phyloP scores from a whole-genome alignment of 2,113 vertebrate species.

The Craseonycteris thonglongyai region DNA sequence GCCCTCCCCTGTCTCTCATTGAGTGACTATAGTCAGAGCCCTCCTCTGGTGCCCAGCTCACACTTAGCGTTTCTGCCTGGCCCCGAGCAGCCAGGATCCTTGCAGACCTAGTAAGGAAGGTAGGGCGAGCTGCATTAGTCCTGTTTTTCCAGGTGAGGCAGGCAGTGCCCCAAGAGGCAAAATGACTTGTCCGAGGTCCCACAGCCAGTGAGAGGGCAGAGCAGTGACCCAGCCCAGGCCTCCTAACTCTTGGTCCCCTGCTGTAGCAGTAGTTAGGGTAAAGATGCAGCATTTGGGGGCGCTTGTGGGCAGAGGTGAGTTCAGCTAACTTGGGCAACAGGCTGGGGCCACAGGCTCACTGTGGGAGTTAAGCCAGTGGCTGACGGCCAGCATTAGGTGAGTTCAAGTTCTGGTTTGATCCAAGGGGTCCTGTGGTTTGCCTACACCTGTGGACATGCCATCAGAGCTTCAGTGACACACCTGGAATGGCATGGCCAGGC shows the following conservation, averaged over 20 bases:
- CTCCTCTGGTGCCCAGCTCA: neutral
- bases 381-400: neutral
- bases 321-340: neutral
- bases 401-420: neutral
- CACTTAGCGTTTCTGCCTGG: neutral
- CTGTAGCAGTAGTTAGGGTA: neutral
- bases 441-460: accelerated
- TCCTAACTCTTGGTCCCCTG: neutral
- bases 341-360: neutral
- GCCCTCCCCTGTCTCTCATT: neutral
- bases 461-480: neutral
- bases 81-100: neutral
- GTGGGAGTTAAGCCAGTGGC: neutral
- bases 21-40: neutral
- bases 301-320: neutral
- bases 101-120: neutral
- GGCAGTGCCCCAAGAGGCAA: neutral
- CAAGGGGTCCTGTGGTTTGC: neutral
- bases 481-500: neutral
- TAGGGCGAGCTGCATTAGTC: accelerated
- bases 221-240: neutral
- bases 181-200: neutral
- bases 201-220: neutral
- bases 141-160: neutral
- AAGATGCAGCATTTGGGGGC: neutral